phyloP scores from a whole-genome alignment of 2,888 invertebrate species.

The Mamestra brassicae region DNA sequence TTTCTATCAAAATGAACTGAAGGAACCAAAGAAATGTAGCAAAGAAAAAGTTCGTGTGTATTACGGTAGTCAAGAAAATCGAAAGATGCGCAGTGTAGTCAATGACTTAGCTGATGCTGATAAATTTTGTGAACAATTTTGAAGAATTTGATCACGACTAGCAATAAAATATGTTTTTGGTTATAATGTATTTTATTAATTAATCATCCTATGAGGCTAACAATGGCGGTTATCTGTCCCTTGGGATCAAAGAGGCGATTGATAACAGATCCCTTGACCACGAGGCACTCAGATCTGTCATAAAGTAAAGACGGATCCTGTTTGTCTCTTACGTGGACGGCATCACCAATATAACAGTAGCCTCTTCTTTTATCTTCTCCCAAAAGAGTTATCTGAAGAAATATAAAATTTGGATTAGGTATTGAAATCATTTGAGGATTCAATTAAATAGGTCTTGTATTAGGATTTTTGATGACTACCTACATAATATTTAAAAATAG shows the following conservation, averaged over 20 bases:
- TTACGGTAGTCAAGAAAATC: conserved; percentile 72
- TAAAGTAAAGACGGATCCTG: conserved; percentile 66
- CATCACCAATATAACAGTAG: conserved; percentile 72
- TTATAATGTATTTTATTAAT: conserved; percentile 54
- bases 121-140: conserved; percentile 72
- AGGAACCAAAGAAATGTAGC: conserved; percentile 73
- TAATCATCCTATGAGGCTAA: conserved; percentile 65
- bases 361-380: conserved; percentile 68
- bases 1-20: conserved; percentile 79
- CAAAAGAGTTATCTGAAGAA: conserved; percentile 65
- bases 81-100: conserved; percentile 71
- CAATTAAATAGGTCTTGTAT: not conserved
- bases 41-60: conserved; percentile 83
- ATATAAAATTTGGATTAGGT: not conserved
- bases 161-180: conserved; percentile 52
- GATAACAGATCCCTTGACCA: conserved; percentile 63
- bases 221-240: conserved; percentile 63
- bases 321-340: conserved; percentile 68
- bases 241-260: conserved; percentile 63
- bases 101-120: conserved; percentile 63
- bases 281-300: conserved; percentile 67
- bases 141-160: conserved; percentile 32
- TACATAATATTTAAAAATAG: no score
- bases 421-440: not conserved
- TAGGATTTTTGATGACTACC: no score